These are phyloP conservation scores for Tribolium freemani DNA, from an alignment of 2,888 invertebrate species.

Conservation along the genomic window DNA sequence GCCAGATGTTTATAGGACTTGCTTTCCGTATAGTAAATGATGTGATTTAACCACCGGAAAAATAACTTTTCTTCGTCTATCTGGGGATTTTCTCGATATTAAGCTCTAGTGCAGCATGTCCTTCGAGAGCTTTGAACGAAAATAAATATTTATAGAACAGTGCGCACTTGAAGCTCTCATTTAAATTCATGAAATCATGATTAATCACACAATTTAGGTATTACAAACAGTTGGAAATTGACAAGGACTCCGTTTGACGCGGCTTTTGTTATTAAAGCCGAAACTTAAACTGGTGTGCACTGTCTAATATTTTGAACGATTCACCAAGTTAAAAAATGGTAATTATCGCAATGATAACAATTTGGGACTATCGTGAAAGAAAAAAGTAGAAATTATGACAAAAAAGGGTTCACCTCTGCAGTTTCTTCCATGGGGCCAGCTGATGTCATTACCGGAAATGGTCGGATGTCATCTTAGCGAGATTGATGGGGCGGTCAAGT, in stretches of 20 bases:
- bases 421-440: conserved; percentile 27
- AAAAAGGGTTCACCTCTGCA: no score
- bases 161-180: conserved; percentile 1
- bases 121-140: neutral
- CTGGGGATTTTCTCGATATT: neutral
- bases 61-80: conserved; percentile 19
- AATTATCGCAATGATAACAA: no score
- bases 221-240: conserved; percentile 3
- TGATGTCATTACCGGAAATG: conserved; percentile 46
- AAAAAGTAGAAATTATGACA: no score
- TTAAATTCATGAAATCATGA: conserved; percentile 19
- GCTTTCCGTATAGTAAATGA: conserved; percentile 3
- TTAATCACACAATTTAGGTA: conserved; percentile 12
- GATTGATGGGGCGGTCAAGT: conserved; percentile 48
- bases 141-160: conserved; percentile 17
- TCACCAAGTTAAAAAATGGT: no score
- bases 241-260: conserved; percentile 5
- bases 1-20: conserved; percentile 29
- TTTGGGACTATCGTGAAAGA: no score
- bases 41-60: conserved; percentile 1
- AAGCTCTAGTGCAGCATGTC: no score
- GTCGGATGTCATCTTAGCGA: conserved; percentile 48
- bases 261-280: conserved; percentile 4
- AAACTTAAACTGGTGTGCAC: conserved; percentile 14
- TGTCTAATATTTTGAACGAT: no score